Base-by-base conservation (phyloP, 2,113 vertebrate genomes). In the Rafetus swinhoei region DNA sequence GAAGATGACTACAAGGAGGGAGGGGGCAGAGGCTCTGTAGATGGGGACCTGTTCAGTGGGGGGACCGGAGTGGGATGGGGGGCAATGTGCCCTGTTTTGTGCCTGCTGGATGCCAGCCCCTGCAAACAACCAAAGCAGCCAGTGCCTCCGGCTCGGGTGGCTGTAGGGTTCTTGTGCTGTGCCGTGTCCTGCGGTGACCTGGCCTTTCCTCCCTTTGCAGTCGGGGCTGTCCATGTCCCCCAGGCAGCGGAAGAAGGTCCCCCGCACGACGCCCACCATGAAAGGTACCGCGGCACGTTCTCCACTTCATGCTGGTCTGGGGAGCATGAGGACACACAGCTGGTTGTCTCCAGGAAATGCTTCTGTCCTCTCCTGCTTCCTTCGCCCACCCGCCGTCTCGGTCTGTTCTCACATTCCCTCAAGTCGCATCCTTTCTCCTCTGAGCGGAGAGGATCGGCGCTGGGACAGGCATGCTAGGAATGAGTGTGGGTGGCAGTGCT, bases 221-320 rank as follows among this genome's bases (percentile, higher is more conserved):
- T 98, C 99, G 69, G 98, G 98, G 45, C 93, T 99, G 96, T 83
- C 99, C 93, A 98, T 99, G 97, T 99, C 99, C 45, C 99, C 99
- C 86, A 96, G 98, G 91, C 99, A 99, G 96, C 98, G 98, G 88
- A 98, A 99, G 97, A 99, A 99, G 98, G 98, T 98, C 57, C 98
- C 98, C 8, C 98, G 98, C 76, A 98, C 98, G 90, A 99, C 98
- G 5, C 99, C 99, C 1, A 99, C 99, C 14, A 99, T 99, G 99
- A 99, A 99, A 99, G 99, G 99, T 99, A 97, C 14, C 90, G 32
- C 79, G 50, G 72, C 65, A 18, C 6, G 12, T 11, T 81, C 83
- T 86, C 69, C 52, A 59, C 53, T 72, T 72, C n/a, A 9, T 15
- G 4, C n/a, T 72, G 35, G 21, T 59, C 22, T 14, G 45, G 35